A percentile compares a stretch with the other conserved stretches of the same genome.
Evolutionary conservation across 2,888 invertebrate genomes (phyloP).

Genomic region (Pollenia amentaria): DNA sequence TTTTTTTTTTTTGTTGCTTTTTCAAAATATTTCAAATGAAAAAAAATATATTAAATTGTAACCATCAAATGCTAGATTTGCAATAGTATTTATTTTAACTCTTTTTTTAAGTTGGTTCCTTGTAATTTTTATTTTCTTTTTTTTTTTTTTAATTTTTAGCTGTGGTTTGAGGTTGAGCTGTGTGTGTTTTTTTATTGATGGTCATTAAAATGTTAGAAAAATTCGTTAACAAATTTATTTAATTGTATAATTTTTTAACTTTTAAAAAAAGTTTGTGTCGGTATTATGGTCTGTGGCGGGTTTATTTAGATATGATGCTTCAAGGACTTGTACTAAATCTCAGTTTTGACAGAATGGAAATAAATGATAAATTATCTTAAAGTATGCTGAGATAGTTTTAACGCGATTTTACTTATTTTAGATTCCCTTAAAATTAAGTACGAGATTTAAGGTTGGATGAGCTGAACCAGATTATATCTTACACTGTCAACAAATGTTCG

Average conservation of each 20-base stretch:
- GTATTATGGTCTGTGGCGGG: not conserved
- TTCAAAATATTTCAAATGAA: conserved; percentile 28
- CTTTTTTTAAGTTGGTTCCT: conserved; percentile 39
- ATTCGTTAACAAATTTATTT: conserved; percentile 68
- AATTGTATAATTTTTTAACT: conserved; percentile 58
- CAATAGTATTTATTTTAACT: conserved; percentile 46
- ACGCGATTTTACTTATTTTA: too few species aligned
- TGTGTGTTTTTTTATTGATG: conserved; percentile 51
- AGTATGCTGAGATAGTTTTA: not conserved
- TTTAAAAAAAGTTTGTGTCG: conserved; percentile 36
- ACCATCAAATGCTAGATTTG: conserved; percentile 64
- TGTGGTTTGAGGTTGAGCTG: conserved; percentile 60
- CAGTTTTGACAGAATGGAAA: not conserved
- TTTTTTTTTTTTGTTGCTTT: conserved; percentile 48
- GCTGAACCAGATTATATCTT: too few species aligned
- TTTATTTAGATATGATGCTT: conserved; percentile 3
- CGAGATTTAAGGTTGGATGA: too few species aligned
- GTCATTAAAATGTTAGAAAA: conserved; percentile 67
- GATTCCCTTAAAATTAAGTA: too few species aligned
- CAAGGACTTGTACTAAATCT: not conserved
- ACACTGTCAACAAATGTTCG: too few species aligned
- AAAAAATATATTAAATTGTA: conserved; percentile 69
- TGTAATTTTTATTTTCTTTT: conserved; percentile 22
- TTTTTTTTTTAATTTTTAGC: conserved; percentile 34
- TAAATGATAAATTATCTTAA: too few species aligned